Base-by-base conservation (phyloP, 30 jellyfish, hydroid and myxozoan species). In the Pseudorhiza aurosa region DNA sequence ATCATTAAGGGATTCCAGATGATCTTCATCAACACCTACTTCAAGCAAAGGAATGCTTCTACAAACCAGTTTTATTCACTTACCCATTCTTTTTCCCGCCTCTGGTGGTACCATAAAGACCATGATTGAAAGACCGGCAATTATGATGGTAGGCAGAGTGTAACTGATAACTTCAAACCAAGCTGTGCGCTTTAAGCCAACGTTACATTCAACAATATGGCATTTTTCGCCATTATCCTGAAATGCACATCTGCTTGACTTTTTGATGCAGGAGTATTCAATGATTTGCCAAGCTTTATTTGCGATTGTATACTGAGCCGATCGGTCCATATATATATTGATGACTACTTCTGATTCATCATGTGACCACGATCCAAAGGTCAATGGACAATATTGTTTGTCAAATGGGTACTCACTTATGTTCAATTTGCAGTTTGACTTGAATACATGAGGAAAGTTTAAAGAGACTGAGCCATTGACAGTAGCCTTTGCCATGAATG, bases 81-180 rank as follows among this genome's bases (percentile, higher is more conserved):
- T 60, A 87, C 96, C 96, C 96, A 87, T 87, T 47, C 96, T 47
- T 53, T 87, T 87, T 10, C 96, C 96, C 40, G 87, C 96, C 70
- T 87, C 96, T 22, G 96, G 96, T 33, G 96, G 96, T 43, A 87
- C 96, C 87, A 87, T 49, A 58, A 87, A 87, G 5, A 87, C 92
- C 88, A 87, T 60, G 24, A 76, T 24, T 11, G 96, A 87, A 53
- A 87, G 73, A 18, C 50, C 59, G 22, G 96, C 92, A n/a, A 87
- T 77, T 22, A 87, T 44, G 10, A 87, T 60, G 0, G 96, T 68
- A 31, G 96, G 96, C 55, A 87, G 58, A 2, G 96, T 87, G 60
- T 87, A 87, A 36, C 87, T 72, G 8, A 87, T 69, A 5, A 87
- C 75, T 68, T 87, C 96, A 42, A 87, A 87, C 88, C 85, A 65